phyloP scores from a whole-genome alignment of 92 coral and sea anemone species.

The Heteractis magnifica region DNA sequence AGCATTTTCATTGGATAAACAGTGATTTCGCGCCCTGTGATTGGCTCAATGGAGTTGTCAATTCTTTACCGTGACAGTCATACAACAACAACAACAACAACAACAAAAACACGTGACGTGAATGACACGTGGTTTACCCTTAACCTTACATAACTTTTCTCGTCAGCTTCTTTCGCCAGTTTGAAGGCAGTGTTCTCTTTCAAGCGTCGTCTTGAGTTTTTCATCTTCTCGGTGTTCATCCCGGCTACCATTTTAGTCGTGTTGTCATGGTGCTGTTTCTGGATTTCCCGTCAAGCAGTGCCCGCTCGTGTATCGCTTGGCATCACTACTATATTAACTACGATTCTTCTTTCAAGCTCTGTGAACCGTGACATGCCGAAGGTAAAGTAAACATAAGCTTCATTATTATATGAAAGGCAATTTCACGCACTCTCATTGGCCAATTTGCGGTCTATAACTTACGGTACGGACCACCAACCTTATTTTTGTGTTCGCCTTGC shows the following conservation, averaged over 20 bases:
- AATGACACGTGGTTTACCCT: not conserved
- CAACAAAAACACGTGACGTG: no score
- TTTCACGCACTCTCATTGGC: no score
- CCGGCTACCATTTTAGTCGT: slow-evolving; percentile 70
- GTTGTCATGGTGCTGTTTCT: slow-evolving; percentile 82
- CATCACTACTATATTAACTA: slow-evolving; percentile 70
- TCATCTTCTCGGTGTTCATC: slow-evolving; percentile 65
- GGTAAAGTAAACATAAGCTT: slow-evolving; percentile 18
- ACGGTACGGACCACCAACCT: no score
- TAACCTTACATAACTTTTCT: not conserved
- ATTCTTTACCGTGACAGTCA: no score
- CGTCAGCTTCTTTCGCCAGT: slow-evolving; percentile 25
- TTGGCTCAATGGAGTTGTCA: no score
- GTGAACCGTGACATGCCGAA: slow-evolving; percentile 69
- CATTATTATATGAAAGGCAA: no score
- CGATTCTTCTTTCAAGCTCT: slow-evolving; percentile 61
- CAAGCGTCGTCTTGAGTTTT: slow-evolving; percentile 73
- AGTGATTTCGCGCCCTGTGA: no score
- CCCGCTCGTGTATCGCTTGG: slow-evolving; percentile 83
- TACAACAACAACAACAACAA: no score
- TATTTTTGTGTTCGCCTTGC: no score
- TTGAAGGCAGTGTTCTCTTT: slow-evolving; percentile 54
- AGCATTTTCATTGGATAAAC: no score
- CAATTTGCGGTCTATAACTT: no score
- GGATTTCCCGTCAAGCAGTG: slow-evolving; percentile 75